Conservation (phyloP, 2,888 invertebrate species). For the Pemphredon lugubris region DNA sequence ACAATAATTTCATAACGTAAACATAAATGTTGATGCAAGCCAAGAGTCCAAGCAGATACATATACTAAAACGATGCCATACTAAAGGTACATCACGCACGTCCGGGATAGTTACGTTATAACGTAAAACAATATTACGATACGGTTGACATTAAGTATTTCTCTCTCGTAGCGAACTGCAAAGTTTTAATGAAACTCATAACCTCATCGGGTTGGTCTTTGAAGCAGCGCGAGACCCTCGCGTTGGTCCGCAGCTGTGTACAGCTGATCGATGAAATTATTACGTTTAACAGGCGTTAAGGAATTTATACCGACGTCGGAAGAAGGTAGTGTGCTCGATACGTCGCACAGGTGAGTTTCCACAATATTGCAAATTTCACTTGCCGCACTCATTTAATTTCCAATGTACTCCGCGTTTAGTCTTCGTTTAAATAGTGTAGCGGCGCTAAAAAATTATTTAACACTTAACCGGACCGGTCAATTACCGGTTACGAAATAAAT, state of each 20-base stretch:
- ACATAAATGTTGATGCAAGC: no score
- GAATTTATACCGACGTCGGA: background rate
- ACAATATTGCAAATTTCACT: no score
- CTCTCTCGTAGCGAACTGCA: background rate
- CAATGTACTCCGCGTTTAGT: no score
- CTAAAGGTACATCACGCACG: constrained; percentile 19
- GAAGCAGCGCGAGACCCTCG: constrained; percentile 19
- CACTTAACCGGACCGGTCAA: no score
- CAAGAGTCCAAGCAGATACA: no score
- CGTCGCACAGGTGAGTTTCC: no score
- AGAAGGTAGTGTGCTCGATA: background rate
- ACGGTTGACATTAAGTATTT: constrained; percentile 10
- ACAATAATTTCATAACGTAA: no score
- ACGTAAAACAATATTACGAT: constrained; percentile 34
- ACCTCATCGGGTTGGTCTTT: constrained; percentile 45
- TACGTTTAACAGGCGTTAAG: constrained; percentile 42
- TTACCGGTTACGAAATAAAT: no score
- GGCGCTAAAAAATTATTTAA: no score
- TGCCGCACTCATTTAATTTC: no score
- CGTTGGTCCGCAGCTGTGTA: constrained; percentile 16
- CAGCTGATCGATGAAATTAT: constrained; percentile 55
- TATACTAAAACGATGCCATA: no score
- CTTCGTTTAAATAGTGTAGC: no score
- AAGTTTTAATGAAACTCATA: constrained; percentile 58
- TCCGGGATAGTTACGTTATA: constrained; percentile 6